Base-by-base conservation (phyloP, 1,140 invertebrate genomes). In the Drosophila hydei region DNA sequence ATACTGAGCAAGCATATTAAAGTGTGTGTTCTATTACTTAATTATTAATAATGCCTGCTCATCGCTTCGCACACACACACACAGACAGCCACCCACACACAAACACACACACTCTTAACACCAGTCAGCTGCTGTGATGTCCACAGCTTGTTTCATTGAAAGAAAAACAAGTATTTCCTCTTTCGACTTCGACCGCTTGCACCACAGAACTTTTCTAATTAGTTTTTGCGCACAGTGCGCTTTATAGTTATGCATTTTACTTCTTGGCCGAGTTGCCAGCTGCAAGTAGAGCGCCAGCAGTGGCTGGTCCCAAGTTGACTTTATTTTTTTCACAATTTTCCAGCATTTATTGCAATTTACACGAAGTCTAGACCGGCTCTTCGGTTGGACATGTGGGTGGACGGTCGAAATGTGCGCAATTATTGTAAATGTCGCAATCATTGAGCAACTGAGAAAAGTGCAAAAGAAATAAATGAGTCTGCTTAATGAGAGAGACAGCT, bases 21-120 rank as follows among this genome's bases (percentile, higher is more conserved):
- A 64, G 61, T 64, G 60, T 71, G 61, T 67, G 62, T 52, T 72
- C 62, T 72, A 72, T 72, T 72, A 72, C 69, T 72, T 72, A 72
- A 72, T 72, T 72, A 72, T 67, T 72, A 72, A 72, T 72, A 72
- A 72, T 21, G 69, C 36, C 43, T 14, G 67, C 51, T 71, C 68
- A 71, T 64, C 68, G 68, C 43, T 64, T 64, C 45, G 54, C 62
- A 40, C 38, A 43, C 38, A 25, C 21, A 16, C n/a, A 45, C 18
- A 45, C 42, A 45, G 4, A 40, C 7, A 16, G 2, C 4, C 36
- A n/a, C 47, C 40, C 50, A 62, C 38, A 61, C 48, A 48, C n/a
- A 50, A 0, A 27, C 7, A 21, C 11, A 38, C 11, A 52, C 36
- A 42, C 36, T 9, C 33, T 14, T 11, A 42, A 56, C 60, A 64